These are phyloP conservation scores for Ommatoiulus sabulosus DNA, from an alignment of 2,888 invertebrate species.

Conservation along the genomic window DNA sequence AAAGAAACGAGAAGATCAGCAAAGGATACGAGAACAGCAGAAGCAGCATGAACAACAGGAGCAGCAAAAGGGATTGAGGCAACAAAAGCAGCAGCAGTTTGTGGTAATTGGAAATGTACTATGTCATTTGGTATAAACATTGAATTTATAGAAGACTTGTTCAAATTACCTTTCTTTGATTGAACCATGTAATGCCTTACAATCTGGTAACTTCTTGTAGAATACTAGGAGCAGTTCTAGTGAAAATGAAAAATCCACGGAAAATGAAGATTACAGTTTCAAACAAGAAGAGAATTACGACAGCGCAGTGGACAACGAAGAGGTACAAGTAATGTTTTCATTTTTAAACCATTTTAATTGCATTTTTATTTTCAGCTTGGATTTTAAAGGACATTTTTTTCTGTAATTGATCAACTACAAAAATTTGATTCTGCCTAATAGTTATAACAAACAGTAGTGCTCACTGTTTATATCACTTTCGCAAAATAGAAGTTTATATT, in stretches of 20 bases:
- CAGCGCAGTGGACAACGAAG: background rate
- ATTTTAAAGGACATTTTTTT: too few relatives aligned
- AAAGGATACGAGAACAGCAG: background rate
- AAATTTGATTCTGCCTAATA: too few relatives aligned
- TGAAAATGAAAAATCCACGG: conserved; percentile 4
- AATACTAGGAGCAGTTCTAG: background rate
- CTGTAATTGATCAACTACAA: too few relatives aligned
- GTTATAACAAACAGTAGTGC: too few relatives aligned
- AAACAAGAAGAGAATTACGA: background rate
- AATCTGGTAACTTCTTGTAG: background rate
- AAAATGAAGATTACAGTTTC: background rate
- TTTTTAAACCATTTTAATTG: background rate
- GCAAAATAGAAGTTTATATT: too few relatives aligned
- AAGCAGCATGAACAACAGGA: background rate
- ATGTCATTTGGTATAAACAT: background rate
- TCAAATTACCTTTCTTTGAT: background rate
- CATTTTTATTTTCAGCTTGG: background rate
- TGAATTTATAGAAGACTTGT: background rate
- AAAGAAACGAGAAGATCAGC: background rate
- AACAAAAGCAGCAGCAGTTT: conserved; percentile 15
- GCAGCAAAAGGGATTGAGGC: background rate
- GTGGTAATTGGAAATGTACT: background rate
- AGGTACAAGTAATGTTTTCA: background rate
- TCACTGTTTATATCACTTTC: too few relatives aligned
- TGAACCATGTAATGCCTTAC: background rate